Percentiles rank a stretch among this genome's conserved stretches.
Evolutionary conservation across 2,888 invertebrate species (phyloP).

Genomic region (Vesta saturnalis): DNA sequence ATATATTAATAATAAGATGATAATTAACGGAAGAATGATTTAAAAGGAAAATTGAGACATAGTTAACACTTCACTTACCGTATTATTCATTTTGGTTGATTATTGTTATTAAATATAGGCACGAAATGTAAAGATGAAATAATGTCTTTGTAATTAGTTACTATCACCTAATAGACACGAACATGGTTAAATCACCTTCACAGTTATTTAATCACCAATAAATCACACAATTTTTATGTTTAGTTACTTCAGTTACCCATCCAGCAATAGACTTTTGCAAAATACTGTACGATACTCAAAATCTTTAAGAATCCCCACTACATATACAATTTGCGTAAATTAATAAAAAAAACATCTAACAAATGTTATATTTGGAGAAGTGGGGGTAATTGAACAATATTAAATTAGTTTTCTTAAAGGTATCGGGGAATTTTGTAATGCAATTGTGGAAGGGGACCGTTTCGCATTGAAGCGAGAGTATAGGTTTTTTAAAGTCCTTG

Average conservation of each 20-base stretch:
- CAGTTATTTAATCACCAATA: neutral
- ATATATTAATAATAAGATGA: neutral
- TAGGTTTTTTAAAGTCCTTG: too few species aligned
- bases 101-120: neutral
- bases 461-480: too few species aligned
- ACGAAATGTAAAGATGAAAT: neutral
- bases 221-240: constrained; percentile 2
- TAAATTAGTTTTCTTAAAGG: constrained; percentile 13
- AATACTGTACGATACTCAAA: constrained; percentile 13
- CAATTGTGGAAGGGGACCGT: constrained; percentile 14
- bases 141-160: neutral
- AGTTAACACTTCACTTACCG: constrained; percentile 15
- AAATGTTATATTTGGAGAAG: neutral
- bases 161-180: constrained; percentile 22
- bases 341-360: constrained; percentile 17
- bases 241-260: constrained; percentile 5
- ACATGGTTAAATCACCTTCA: constrained; percentile 3
- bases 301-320: constrained; percentile 20
- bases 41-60: neutral
- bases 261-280: constrained; percentile 29
- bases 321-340: constrained; percentile 21
- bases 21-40: neutral
- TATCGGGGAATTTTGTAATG: constrained; percentile 20
- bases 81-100: constrained; percentile 21
- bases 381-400: constrained; percentile 15